A percentile compares a stretch with the other conserved stretches of the same genome.
These are phyloP conservation scores for Brevipalpus yothersi DNA, from an alignment of 1,140 invertebrate genomes.

Conservation along the genomic window DNA sequence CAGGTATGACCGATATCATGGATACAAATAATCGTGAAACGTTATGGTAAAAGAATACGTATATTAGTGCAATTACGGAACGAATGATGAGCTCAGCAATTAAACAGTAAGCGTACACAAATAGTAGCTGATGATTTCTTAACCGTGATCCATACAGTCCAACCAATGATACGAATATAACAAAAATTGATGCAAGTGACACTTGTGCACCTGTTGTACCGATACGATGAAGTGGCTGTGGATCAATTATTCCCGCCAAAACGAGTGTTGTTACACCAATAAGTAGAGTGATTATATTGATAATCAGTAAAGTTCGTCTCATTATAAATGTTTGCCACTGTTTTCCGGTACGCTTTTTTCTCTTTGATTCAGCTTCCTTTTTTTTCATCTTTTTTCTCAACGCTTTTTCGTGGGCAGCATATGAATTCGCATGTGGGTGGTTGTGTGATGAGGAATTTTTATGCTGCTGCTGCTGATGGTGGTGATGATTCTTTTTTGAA, in stretches of 20 bases:
- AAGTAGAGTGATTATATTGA: neutral
- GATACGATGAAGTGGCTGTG: neutral
- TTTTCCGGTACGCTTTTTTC: neutral
- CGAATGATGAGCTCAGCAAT: neutral
- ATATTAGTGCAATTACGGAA: neutral
- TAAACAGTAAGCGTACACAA: neutral
- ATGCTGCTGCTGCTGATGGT: too few species aligned
- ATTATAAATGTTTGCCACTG: neutral
- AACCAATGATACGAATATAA: neutral
- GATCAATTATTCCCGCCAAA: neutral
- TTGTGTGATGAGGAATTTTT: too few species aligned
- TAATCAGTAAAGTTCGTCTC: neutral
- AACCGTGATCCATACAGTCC: neutral
- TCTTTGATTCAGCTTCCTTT: neutral
- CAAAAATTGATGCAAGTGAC: neutral
- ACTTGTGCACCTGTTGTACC: neutral
- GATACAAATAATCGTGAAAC: neutral
- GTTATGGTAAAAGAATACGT: neutral
- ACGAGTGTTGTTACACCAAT: neutral
- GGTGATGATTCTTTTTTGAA: neutral
- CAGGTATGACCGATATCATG: neutral
- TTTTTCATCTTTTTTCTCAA: too few species aligned
- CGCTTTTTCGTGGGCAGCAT: too few species aligned
- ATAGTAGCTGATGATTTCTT: neutral
- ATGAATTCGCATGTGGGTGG: too few species aligned